Percentiles rank a stretch among this genome's conserved stretches.
These are phyloP conservation scores for Argynnis bischoffii DNA, from an alignment of 2,888 invertebrate genomes.

Conservation along the genomic window DNA sequence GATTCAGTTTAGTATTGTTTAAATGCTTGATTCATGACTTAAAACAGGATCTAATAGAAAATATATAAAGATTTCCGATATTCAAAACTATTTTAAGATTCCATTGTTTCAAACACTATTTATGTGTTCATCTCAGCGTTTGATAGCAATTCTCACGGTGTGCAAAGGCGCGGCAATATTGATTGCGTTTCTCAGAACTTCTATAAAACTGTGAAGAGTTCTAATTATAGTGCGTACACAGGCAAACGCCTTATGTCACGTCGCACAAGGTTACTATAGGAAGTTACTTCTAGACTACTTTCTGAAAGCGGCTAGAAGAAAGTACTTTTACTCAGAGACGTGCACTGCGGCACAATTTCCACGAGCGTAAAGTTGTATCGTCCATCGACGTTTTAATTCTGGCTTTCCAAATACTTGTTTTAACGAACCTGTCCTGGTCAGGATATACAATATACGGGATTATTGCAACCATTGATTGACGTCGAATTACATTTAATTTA, in stretches of 20 bases:
- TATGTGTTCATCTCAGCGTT: slow-evolving; percentile 26
- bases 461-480: neutral
- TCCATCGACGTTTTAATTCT: slow-evolving; percentile 38
- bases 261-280: slow-evolving; percentile 72
- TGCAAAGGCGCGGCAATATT: slow-evolving; percentile 51
- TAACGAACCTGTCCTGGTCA: slow-evolving; percentile 47
- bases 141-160: slow-evolving; percentile 42
- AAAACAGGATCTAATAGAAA: slow-evolving; percentile 13
- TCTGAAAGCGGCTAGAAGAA: slow-evolving; percentile 80
- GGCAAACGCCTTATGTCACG: slow-evolving; percentile 72
- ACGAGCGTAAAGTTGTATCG: slow-evolving; percentile 52
- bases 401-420: slow-evolving; percentile 67
- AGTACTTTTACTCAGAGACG: slow-evolving; percentile 80
- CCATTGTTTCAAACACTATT: slow-evolving; percentile 25
- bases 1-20: neutral
- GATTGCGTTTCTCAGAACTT: slow-evolving; percentile 61
- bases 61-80: slow-evolving; percentile 21
- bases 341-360: slow-evolving; percentile 77
- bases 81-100: slow-evolving; percentile 26
- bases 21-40: slow-evolving; percentile 15
- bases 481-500: slow-evolving; percentile 5
- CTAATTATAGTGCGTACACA: slow-evolving; percentile 67
- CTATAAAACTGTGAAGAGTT: slow-evolving; percentile 57
- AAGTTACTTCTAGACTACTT: slow-evolving; percentile 74
- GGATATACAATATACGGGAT: slow-evolving; percentile 26